phyloP scores from a whole-genome alignment of 2,113 vertebrate species.

The Planiliza haematocheilus region DNA sequence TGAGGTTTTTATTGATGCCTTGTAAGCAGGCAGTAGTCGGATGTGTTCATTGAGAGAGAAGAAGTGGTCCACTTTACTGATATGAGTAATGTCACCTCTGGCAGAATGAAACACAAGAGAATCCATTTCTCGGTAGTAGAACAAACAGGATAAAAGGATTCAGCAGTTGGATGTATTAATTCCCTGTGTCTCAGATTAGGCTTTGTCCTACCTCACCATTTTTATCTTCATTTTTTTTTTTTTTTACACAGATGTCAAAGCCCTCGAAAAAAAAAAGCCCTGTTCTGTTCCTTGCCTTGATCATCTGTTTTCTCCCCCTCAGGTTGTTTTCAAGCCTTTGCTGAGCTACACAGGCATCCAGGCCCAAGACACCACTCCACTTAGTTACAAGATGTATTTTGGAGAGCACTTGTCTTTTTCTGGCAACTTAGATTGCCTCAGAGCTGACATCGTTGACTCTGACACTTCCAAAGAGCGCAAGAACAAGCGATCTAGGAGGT shows the following conservation, averaged over 20 bases:
- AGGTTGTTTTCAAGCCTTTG: constrained; percentile 98
- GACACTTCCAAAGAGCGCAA: constrained; percentile 96
- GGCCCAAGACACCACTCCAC: constrained; percentile 91
- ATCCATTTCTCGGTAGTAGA: not conserved
- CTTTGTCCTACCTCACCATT: not conserved
- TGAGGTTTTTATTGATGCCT: not conserved
- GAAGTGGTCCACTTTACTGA: not conserved
- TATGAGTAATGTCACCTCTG: not conserved
- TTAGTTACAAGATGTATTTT: constrained; percentile 98
- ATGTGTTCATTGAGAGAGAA: not conserved
- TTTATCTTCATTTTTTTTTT: not conserved
- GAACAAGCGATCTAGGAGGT: constrained; percentile 93
- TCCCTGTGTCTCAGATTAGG: not conserved
- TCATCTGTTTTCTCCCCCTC: constrained; percentile 5
- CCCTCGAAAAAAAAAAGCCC: not conserved
- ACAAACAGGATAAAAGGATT: not conserved
- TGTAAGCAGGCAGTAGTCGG: not conserved
- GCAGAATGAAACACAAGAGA: not conserved
- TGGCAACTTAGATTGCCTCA: constrained; percentile 93
- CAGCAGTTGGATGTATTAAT: not conserved
- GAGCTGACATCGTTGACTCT: constrained; percentile 98
- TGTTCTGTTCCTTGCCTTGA: not conserved
- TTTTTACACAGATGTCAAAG: no score
- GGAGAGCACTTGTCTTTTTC: constrained; percentile 98
- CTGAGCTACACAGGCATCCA: constrained; percentile 95